phyloP scores from a whole-genome alignment of 2,113 vertebrate genomes.

The Bubalus kerabau region DNA sequence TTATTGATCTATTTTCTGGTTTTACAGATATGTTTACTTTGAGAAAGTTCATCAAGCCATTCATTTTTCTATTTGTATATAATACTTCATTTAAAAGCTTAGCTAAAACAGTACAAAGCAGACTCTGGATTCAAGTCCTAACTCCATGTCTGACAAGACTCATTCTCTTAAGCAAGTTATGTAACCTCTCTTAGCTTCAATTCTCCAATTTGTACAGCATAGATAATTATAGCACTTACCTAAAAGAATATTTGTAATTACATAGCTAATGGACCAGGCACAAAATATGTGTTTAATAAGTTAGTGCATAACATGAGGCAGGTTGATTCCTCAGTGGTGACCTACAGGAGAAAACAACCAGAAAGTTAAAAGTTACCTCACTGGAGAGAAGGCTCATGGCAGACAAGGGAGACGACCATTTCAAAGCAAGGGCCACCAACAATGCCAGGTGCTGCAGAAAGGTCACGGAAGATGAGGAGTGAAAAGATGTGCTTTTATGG shows the following conservation, averaged over 20 bases:
- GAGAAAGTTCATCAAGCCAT: background rate
- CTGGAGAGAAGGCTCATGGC: background rate
- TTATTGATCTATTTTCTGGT: background rate
- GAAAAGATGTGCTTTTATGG: background rate
- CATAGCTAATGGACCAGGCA: background rate
- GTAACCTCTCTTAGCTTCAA: background rate
- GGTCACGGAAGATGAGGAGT: background rate
- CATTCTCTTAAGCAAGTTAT: background rate
- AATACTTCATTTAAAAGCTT: background rate
- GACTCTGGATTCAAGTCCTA: background rate
- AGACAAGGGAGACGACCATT: background rate
- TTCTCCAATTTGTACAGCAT: background rate
- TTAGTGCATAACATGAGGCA: background rate
- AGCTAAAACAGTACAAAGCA: slow-evolving; percentile 16
- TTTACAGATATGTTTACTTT: background rate
- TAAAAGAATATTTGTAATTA: background rate
- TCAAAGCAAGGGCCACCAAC: background rate
- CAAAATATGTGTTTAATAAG: background rate
- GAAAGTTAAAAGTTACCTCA: background rate
- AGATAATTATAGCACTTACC: background rate
- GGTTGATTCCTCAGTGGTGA: background rate
- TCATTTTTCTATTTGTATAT: background rate
- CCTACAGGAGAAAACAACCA: background rate
- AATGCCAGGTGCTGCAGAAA: background rate
- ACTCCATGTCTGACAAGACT: background rate